Conservation (phyloP, 2,113 vertebrate species). For the Trichomycterus rosablanca region DNA sequence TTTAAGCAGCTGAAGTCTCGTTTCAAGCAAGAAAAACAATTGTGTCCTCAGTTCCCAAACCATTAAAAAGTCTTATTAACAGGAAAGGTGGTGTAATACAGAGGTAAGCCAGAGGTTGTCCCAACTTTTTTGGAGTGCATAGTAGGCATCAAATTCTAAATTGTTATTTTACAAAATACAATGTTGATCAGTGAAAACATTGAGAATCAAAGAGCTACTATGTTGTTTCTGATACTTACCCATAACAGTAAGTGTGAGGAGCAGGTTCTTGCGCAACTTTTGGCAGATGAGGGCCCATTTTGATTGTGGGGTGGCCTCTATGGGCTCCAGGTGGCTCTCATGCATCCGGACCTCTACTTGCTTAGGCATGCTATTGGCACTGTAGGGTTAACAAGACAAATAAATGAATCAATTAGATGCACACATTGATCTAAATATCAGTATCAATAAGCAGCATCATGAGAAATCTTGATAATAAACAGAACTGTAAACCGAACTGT, state of each 20-base stretch:
- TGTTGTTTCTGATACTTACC: constrained; percentile 71
- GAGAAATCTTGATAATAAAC: background rate
- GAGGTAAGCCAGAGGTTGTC: too few relatives aligned
- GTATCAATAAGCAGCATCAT: background rate
- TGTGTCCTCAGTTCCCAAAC: too few relatives aligned
- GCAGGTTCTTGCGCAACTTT: constrained; percentile 85
- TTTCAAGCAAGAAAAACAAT: too few relatives aligned
- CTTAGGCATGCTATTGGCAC: constrained; percentile 95
- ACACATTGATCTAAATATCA: background rate
- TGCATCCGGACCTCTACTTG: constrained; percentile 98
- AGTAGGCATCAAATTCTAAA: too few relatives aligned
- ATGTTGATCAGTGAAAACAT: too few relatives aligned
- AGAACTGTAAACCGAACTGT: background rate
- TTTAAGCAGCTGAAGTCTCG: too few relatives aligned
- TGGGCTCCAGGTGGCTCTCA: constrained; percentile 85
- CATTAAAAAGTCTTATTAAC: too few relatives aligned
- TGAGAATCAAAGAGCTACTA: too few relatives aligned
- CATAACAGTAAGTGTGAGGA: constrained; percentile 89
- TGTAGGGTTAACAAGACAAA: constrained; percentile 48
- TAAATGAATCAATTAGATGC: background rate
- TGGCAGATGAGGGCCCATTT: constrained; percentile 77
- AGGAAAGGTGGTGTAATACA: too few relatives aligned
- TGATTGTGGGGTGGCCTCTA: constrained; percentile 74
- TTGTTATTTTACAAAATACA: too few relatives aligned
- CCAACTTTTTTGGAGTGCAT: too few relatives aligned